Evolutionary conservation across 2,888 invertebrate species (phyloP).

Genomic region (Dioctria rufipes): DNA sequence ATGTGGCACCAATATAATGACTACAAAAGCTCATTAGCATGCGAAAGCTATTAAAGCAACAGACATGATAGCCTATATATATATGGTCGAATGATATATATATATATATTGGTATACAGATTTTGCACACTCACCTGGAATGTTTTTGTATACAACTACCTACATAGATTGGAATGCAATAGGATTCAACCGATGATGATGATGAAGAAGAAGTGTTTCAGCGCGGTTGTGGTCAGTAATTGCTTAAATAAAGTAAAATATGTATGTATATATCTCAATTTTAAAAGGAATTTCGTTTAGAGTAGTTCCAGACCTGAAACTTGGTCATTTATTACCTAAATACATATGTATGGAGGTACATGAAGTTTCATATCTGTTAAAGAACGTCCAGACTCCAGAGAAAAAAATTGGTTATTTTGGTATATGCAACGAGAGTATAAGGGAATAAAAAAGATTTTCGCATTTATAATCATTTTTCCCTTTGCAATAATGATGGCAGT

Average conservation of each 20-base stretch:
- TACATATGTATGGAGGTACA: not conserved
- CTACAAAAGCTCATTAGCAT: constrained; percentile 39
- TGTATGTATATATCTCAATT: not conserved
- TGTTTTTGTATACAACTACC: not conserved
- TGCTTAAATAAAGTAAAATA: constrained; percentile 11
- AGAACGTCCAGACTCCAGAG: too few relatives aligned
- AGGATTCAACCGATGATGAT: not conserved
- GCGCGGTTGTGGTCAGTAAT: not conserved
- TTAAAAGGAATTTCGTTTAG: not conserved
- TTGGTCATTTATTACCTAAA: not conserved
- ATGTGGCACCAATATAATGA: constrained; percentile 30
- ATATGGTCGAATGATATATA: not conserved
- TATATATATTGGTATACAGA: not conserved
- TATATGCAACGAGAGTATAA: too few relatives aligned
- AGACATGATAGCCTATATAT: not conserved
- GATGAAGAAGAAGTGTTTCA: not conserved
- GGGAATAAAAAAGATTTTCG: too few relatives aligned
- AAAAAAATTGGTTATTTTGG: too few relatives aligned
- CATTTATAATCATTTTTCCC: too few relatives aligned
- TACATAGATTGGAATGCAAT: too few relatives aligned
- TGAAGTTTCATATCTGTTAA: too few relatives aligned
- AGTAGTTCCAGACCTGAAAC: not conserved
- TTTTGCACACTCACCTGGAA: constrained; percentile 3
- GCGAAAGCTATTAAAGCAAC: constrained; percentile 41
- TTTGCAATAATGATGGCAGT: too few relatives aligned